Evolutionary conservation across 1,140 invertebrate genomes (phyloP).

Genomic region (Plutomurus gul): DNA sequence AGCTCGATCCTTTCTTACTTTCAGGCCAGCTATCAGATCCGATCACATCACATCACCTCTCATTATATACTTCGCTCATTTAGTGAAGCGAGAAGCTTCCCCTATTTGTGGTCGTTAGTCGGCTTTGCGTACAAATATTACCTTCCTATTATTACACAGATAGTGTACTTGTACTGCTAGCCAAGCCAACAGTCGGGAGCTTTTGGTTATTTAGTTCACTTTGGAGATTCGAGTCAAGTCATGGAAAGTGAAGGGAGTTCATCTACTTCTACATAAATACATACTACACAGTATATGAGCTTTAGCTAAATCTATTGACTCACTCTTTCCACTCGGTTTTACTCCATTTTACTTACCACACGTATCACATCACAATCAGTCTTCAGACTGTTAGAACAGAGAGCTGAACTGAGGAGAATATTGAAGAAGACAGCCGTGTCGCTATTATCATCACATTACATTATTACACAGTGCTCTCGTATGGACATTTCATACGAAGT

Average conservation of each 20-base stretch:
- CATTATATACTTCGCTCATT: slow-evolving; percentile 9
- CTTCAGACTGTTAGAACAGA: not conserved
- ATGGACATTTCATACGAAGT: not conserved
- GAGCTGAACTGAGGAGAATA: not conserved
- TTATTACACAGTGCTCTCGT: not conserved
- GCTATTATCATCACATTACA: slow-evolving; percentile 18
- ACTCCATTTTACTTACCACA: too few species aligned
- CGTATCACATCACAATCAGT: not conserved
- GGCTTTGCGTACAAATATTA: too few species aligned
- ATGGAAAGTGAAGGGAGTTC: too few species aligned
- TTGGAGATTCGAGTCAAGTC: too few species aligned
- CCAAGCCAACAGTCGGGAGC: too few species aligned
- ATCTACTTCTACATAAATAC: too few species aligned
- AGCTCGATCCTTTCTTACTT: not conserved
- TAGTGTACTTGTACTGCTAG: too few species aligned
- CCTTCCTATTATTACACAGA: too few species aligned
- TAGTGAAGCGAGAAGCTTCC: slow-evolving; percentile 31
- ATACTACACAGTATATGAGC: too few species aligned
- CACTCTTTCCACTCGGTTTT: too few species aligned
- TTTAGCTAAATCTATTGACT: too few species aligned
- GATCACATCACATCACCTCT: slow-evolving; percentile 19
- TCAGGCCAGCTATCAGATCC: not conserved
- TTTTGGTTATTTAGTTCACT: too few species aligned
- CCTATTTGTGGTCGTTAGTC: slow-evolving; percentile 14
- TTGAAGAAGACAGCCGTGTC: slow-evolving; percentile 8